Evolutionary conservation across 1,140 invertebrate genomes (phyloP), one percentile per base, ranked within the genome.

Genomic region (Lerema accius): DNA sequence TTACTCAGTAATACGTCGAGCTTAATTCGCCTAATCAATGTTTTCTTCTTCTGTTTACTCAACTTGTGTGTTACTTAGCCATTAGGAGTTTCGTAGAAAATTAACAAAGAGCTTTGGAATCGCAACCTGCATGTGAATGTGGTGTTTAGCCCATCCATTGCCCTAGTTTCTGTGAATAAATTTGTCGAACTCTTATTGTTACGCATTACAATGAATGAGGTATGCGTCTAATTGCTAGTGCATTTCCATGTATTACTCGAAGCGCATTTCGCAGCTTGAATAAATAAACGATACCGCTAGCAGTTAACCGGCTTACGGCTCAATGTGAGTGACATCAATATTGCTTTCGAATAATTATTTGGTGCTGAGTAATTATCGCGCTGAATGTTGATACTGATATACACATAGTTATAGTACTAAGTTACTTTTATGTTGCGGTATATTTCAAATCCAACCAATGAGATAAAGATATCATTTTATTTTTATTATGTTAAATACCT

Each of bases 11-110:
- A 69, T 62, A 66, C 58, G 66, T 70, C 65, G 56, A 35, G 65
- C 59, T 65, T 66, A 70, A 70, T 79, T 69, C 59, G 56, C 49
- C 70, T 74, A 84, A 84, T 82, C 79, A 80, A 77, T 74, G 71
- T 71, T 71, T 71, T 63, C 65, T 70, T 66, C 70, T 76, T 63
- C 69, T 71, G 71, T 78, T 75, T 60, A 63, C 62, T 64, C 60
- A 78, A 79, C 72, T 80, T 72, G 74, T 82, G 70, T 83, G 74
- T 82, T 84, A 82, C 82, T 84, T 84, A 82, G 61, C 77, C 76
- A 82, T 84, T 84, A 82, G 65, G 59, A 68, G 60, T 64, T 68
- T 76, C 77, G 75, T 78, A 71, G 80, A 77, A 82, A 82, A 81
- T 84, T 84, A 84, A 80, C 78, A 81, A 78, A 74, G 62, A 76